These are phyloP conservation scores for Amphimedon queenslandica DNA, from an alignment of 37 sponge, comb jelly and placozoan species.

Conservation along the genomic window DNA sequence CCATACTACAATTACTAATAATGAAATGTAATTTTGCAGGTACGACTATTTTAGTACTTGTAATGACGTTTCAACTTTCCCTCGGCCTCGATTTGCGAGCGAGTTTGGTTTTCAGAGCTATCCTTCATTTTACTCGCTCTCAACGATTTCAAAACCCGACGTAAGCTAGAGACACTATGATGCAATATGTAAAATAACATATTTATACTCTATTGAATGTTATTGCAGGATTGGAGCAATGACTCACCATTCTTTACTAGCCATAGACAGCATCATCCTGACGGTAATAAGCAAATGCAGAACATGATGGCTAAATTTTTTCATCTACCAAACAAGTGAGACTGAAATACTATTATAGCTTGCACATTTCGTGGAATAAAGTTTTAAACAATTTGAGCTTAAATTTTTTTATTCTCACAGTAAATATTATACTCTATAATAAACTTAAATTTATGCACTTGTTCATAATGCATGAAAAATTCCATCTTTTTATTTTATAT, in stretches of 20 bases:
- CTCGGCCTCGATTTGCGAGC: constrained; percentile 91
- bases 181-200: constrained; percentile 1
- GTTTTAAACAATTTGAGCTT: no score
- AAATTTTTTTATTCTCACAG: no score
- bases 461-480: background rate
- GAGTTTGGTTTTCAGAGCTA: constrained; percentile 97
- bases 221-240: constrained; percentile 74
- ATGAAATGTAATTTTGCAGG: no score
- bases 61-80: no score
- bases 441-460: background rate
- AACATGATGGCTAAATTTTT: constrained; percentile 51
- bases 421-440: no score
- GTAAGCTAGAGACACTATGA: no score
- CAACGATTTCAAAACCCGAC: no score
- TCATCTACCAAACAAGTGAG: constrained; percentile 75
- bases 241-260: constrained; percentile 76
- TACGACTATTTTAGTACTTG: constrained; percentile 1
- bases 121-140: constrained; percentile 79
- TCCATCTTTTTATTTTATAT: background rate
- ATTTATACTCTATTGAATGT: background rate
- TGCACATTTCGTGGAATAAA: no score
- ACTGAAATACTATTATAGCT: no score
- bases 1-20: no score
- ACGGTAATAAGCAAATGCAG: constrained; percentile 72
- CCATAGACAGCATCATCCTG: constrained; percentile 91